Conservation (phyloP, 2,113 vertebrate genomes). For the Zosterops hypoxanthus region DNA sequence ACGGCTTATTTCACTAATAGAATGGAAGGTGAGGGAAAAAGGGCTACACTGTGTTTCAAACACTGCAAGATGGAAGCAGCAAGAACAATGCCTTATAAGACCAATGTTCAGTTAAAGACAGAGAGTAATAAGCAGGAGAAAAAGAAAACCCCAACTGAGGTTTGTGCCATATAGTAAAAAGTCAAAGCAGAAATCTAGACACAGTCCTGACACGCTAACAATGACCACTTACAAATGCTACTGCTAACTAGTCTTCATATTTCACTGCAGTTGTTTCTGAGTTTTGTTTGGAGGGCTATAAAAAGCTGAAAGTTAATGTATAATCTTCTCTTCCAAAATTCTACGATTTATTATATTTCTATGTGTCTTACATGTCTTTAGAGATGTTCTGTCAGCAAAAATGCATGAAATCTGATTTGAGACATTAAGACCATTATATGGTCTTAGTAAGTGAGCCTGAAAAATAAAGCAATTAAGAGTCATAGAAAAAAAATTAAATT, state of each 20-base stretch:
- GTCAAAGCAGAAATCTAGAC: not conserved
- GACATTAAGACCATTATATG: not conserved
- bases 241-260: not conserved
- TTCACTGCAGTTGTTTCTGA: not conserved
- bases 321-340: not conserved
- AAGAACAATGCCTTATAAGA: not conserved
- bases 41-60: not conserved
- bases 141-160: not conserved
- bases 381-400: not conserved
- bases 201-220: not conserved
- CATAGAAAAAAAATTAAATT: not conserved
- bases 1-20: not conserved
- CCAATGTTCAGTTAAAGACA: not conserved
- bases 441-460: not conserved
- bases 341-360: not conserved
- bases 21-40: not conserved
- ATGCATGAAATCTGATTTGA: not conserved
- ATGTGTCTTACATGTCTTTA: not conserved
- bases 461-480: not conserved
- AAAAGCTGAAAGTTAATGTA: not conserved
- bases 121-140: not conserved
- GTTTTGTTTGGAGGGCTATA: not conserved
- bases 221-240: not conserved
- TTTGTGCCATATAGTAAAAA: not conserved
- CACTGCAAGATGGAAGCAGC: not conserved